phyloP scores from a whole-genome alignment of 2,797 vertebrate species.

The Spheniscus humboldti region DNA sequence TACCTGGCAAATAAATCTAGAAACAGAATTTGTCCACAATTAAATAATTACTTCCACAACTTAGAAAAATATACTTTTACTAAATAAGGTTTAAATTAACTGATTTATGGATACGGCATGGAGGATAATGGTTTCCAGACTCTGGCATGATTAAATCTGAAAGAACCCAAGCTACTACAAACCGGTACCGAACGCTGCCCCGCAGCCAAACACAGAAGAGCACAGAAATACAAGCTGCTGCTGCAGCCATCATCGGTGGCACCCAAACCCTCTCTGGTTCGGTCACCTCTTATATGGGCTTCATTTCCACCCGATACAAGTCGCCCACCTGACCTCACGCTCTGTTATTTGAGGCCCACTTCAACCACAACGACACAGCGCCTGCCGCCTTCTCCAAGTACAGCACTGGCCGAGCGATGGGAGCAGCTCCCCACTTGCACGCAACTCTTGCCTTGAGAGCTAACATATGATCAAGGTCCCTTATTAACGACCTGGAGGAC shows the following conservation, averaged over 20 bases:
- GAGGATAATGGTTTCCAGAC: background rate
- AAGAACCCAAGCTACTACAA: background rate
- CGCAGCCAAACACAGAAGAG: background rate
- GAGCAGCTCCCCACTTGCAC: background rate
- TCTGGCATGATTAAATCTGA: background rate
- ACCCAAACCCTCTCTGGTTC: background rate
- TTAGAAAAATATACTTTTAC: conserved; percentile 79
- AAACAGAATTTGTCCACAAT: conserved; percentile 59
- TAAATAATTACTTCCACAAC: conserved; percentile 72
- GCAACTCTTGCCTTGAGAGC: background rate
- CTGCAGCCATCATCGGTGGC: background rate
- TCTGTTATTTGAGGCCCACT: background rate
- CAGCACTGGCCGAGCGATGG: background rate
- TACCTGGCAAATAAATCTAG: conserved; percentile 70
- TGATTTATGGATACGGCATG: conserved; percentile 16
- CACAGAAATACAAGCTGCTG: background rate
- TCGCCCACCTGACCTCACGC: fast-evolving
- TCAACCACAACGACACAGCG: background rate
- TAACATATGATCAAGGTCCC: background rate
- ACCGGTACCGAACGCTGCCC: background rate
- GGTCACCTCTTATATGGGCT: background rate
- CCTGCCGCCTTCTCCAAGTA: background rate
- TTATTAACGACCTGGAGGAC: background rate
- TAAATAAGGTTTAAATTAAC: conserved; percentile 70
- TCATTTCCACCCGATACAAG: background rate